Conservation (phyloP, 2,113 vertebrate species). For the Trogon surrucura region DNA sequence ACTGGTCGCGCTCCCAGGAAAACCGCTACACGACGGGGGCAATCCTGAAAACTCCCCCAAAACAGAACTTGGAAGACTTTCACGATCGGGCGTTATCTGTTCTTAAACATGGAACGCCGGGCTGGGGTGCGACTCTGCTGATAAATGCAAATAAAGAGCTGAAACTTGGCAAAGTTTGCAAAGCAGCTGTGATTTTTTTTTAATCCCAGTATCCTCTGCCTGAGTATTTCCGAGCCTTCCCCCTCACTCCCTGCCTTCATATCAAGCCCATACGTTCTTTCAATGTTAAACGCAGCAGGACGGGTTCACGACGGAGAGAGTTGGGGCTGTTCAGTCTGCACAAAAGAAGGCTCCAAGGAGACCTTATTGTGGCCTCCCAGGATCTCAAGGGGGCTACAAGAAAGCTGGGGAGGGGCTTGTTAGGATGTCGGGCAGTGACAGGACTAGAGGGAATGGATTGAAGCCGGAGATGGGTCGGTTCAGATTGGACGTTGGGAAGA, state of each 20-base stretch:
- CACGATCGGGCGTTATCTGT: not conserved
- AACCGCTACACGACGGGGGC: rapidly evolving
- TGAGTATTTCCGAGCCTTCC: not conserved
- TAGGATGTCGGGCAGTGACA: too few species aligned
- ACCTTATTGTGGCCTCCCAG: too few species aligned
- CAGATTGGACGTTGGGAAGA: too few species aligned
- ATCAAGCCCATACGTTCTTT: not conserved
- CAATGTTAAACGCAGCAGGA: not conserved
- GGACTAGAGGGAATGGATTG: too few species aligned
- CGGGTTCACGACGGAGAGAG: not conserved
- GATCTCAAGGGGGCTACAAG: too few species aligned
- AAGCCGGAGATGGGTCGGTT: too few species aligned
- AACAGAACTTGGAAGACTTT: rapidly evolving
- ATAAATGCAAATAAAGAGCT: not conserved
- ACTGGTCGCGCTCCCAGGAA: rapidly evolving
- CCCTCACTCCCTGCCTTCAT: not conserved
- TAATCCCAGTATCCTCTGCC: not conserved
- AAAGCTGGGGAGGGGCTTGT: too few species aligned
- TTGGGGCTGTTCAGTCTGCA: too few species aligned
- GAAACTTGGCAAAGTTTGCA: not conserved
- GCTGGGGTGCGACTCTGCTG: not conserved
- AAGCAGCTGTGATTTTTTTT: not conserved
- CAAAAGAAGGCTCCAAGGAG: too few species aligned
- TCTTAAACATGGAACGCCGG: not conserved
- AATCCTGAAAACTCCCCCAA: not conserved